Percentiles rank a stretch among this genome's conserved stretches.
These are phyloP conservation scores for Volucella inanis DNA, from an alignment of 2,888 invertebrate species.

Conservation along the genomic window DNA sequence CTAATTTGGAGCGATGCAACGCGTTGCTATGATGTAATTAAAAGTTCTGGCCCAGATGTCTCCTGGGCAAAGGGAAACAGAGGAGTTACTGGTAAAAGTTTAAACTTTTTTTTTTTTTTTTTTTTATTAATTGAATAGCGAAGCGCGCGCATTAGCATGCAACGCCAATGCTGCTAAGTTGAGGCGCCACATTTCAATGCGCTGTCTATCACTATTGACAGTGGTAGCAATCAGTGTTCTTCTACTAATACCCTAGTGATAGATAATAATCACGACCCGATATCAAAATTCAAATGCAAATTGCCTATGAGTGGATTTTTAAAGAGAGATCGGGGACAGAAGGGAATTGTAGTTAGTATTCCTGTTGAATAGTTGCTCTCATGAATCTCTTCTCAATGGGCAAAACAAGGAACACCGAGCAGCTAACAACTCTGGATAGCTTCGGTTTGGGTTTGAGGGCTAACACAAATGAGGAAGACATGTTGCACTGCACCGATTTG, in stretches of 20 bases:
- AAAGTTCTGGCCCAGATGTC: conserved; percentile 22
- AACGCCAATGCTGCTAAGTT: conserved; percentile 41
- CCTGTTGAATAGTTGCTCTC: conserved; percentile 57
- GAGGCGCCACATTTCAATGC: conserved; percentile 69
- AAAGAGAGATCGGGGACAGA: not conserved
- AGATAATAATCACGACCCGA: conserved; percentile 45
- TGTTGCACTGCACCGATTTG: conserved; percentile 58
- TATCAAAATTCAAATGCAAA: conserved; percentile 31
- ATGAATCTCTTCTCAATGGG: conserved; percentile 44
- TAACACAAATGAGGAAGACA: conserved; percentile 68
- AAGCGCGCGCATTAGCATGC: conserved; percentile 60
- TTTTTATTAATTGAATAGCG: conserved; percentile 60
- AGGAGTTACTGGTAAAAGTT: not conserved
- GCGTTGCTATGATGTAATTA: conserved; percentile 35
- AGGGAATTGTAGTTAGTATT: conserved; percentile 38
- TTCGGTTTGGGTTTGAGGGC: not conserved
- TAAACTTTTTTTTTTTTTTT: conserved; percentile 38
- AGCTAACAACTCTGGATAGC: not conserved
- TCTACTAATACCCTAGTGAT: conserved; percentile 30
- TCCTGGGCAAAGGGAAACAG: not conserved
- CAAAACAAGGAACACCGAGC: too few species aligned
- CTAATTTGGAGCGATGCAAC: conserved; percentile 26
- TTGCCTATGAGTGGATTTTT: too few species aligned
- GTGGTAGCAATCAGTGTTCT: conserved; percentile 57
- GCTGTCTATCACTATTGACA: conserved; percentile 59